Evolutionary conservation across 1,140 invertebrate genomes (phyloP), one percentile per base, ranked within the genome.

Genomic region (Apis laboriosa): DNA sequence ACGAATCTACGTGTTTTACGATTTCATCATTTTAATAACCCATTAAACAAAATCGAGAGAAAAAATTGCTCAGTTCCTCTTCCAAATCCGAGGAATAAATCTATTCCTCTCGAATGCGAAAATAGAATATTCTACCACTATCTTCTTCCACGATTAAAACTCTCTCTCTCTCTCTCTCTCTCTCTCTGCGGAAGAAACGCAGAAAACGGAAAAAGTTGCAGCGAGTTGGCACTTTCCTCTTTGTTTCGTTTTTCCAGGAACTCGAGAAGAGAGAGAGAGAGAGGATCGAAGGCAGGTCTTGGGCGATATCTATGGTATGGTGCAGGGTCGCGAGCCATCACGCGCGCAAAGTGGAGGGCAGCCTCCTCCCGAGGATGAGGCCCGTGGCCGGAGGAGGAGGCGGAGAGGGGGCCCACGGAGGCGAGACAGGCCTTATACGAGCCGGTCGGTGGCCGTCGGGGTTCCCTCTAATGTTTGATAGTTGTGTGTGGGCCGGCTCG

Each of bases 401-500:
- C n/a, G 68, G 74, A 66, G 67, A 60, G 53, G 77, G 83, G 82
- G 82, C 63, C 56, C 84, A 68, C 67, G 80, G 77, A 86, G 86
- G 84, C 80, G 85, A 80, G 81, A 85, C 83, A 80, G 75, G 77
- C 80, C 79, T 89, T 88, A 88, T 88, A 88, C 87, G 87, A 83
- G 86, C 80, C 79, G 34, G 86, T 85, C 77, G 87, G 86, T 85
- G 86, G 86, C 72, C 86, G 84, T 75, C 86, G 85, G 77, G 86
- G 88, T 84, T 84, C 84, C 86, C 84, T 87, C 77, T 88, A 86
- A 88, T 84, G 88, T 90, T 88, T 83, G 90, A 91, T 90, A 90
- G 87, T 89, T 90, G 89, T 90, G 91, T 92, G 91, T 92, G 90
- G 91, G 91, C 90, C 86, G 87, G 80, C 84, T 77, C 77, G 61